These are phyloP conservation scores for Sebastes steindachneri DNA, from an alignment of 2,797 vertebrate species.

Conservation along the genomic window DNA sequence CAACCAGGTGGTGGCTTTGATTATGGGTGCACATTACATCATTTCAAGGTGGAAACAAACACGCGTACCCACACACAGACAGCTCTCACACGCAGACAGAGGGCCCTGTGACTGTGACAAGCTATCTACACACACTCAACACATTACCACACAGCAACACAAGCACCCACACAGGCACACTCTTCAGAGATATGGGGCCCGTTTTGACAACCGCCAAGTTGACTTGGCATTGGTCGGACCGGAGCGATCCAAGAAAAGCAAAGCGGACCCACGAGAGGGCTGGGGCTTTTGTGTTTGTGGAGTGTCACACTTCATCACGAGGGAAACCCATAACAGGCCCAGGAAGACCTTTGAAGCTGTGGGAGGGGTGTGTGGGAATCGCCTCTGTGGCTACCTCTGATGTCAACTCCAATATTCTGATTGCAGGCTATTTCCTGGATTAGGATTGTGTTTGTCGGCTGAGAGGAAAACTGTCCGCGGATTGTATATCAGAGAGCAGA, in stretches of 20 bases:
- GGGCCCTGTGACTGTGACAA: constrained; percentile 48
- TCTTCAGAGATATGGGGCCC: constrained; percentile 90
- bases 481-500: constrained; percentile 84
- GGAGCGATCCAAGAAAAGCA: constrained; percentile 85
- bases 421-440: constrained; percentile 87
- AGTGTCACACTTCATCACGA: constrained; percentile 97
- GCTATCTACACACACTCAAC: constrained; percentile 81
- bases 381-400: constrained; percentile 87
- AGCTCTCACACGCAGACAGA: constrained; percentile 55
- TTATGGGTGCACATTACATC: constrained; percentile 87
- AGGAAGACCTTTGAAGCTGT: constrained; percentile 91
- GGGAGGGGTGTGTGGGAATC: constrained; percentile 86
- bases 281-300: constrained; percentile 95
- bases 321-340: constrained; percentile 92
- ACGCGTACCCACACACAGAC: constrained; percentile 85
- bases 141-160: constrained; percentile 78
- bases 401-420: constrained; percentile 92
- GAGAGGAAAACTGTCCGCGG: constrained; percentile 80
- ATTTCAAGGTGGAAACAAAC: constrained; percentile 76
- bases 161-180: constrained; percentile 42
- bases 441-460: constrained; percentile 87
- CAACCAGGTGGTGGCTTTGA: constrained; percentile 88
- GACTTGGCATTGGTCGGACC: constrained; percentile 90
- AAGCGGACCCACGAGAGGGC: constrained; percentile 90
- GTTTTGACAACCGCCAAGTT: constrained; percentile 94